Conservation (phyloP, 1,140 invertebrate genomes). For the Amphibalanus amphitrite region DNA sequence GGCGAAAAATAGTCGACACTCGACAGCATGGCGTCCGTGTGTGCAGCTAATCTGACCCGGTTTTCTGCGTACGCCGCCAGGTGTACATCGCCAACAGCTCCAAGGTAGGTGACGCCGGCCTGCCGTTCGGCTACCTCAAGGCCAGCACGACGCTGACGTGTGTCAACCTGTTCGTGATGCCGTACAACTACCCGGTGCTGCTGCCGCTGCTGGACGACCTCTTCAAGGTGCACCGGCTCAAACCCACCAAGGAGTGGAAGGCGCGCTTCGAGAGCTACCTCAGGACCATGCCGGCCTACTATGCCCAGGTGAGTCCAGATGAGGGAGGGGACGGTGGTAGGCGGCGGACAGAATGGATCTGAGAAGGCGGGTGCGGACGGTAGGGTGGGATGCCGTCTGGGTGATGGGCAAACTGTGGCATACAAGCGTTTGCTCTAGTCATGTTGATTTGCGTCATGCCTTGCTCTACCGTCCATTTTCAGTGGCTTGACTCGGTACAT, state of each 20-base stretch:
- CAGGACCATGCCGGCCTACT: slow-evolving; percentile 88
- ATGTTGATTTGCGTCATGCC: no score
- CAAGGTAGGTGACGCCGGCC: slow-evolving; percentile 66
- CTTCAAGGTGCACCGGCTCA: slow-evolving; percentile 72
- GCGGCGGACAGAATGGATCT: no score
- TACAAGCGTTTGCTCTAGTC: background rate
- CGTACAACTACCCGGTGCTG: slow-evolving; percentile 95
- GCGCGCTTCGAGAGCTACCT: slow-evolving; percentile 83
- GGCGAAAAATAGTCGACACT: no score
- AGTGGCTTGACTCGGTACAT: no score
- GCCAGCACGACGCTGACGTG: slow-evolving; percentile 82
- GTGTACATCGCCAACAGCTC: slow-evolving; percentile 80
- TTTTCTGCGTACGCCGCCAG: slow-evolving; percentile 30
- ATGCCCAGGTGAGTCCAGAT: slow-evolving; percentile 53
- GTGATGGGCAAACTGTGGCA: no score
- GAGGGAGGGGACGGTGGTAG: no score
- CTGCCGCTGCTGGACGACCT: slow-evolving; percentile 84
- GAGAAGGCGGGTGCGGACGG: no score
- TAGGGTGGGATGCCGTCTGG: no score
- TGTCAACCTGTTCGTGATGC: slow-evolving; percentile 94
- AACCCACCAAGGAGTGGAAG: slow-evolving; percentile 76
- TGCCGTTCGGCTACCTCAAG: slow-evolving; percentile 97
- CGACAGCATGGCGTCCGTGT: no score
- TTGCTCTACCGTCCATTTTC: no score
- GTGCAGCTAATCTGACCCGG: background rate